These are phyloP conservation scores for Pristionchus fissidentatus DNA, from an alignment of 2,888 invertebrate species.

Conservation along the genomic window DNA sequence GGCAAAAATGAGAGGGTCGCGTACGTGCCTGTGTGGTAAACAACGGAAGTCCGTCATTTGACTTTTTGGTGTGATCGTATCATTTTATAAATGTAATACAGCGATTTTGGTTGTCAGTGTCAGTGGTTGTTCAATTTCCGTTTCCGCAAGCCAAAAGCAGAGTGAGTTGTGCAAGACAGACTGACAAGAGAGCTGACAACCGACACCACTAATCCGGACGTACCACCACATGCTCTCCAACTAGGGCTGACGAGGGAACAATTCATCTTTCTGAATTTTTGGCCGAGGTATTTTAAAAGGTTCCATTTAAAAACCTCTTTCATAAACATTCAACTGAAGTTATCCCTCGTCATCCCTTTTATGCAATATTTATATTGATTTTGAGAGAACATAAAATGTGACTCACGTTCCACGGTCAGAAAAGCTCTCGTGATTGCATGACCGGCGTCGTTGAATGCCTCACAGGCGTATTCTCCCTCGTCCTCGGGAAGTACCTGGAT, in stretches of 20 bases:
- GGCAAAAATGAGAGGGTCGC: too few species aligned
- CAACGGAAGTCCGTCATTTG: too few species aligned
- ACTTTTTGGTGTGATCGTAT: too few species aligned
- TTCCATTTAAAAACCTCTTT: too few species aligned
- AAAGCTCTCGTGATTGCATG: constrained; percentile 82
- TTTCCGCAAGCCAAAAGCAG: not conserved
- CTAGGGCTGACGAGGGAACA: not conserved
- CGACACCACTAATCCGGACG: constrained; percentile 35
- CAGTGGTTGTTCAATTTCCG: not conserved
- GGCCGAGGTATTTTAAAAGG: too few species aligned
- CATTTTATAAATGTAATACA: too few species aligned
- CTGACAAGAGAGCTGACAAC: constrained; percentile 9
- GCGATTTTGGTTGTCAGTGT: too few species aligned
- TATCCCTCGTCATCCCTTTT: too few species aligned
- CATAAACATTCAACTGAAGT: too few species aligned
- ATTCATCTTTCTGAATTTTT: too few species aligned
- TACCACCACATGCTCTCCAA: constrained; percentile 37
- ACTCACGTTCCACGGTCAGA: constrained; percentile 68
- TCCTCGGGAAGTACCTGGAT: constrained; percentile 81
- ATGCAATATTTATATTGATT: too few species aligned
- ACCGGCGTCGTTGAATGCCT: constrained; percentile 87
- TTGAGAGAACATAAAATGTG: not conserved
- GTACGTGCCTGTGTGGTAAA: too few species aligned
- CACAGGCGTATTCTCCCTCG: constrained; percentile 88
- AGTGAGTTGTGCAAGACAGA: not conserved